Conservation (phyloP, 2,888 invertebrate genomes). For the Ischnura elegans region DNA sequence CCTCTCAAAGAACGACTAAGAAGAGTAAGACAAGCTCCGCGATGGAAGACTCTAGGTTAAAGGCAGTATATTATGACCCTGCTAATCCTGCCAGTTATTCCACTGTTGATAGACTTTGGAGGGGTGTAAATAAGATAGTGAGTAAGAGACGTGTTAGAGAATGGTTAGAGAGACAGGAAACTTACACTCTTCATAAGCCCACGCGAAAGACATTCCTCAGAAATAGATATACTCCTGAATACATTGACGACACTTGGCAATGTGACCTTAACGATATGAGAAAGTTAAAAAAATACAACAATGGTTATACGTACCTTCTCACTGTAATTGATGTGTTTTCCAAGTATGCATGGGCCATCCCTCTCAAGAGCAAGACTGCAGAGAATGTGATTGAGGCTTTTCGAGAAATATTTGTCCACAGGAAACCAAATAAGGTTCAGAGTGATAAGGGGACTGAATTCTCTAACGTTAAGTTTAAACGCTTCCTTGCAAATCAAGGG, state of each 20-base stretch:
- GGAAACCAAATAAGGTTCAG: neutral
- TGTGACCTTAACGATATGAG: slow-evolving; percentile 43
- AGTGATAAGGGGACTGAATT: slow-evolving; percentile 48
- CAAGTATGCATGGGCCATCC: slow-evolving; percentile 17
- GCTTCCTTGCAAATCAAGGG: neutral
- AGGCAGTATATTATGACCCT: neutral
- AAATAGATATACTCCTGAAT: neutral
- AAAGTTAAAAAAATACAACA: neutral
- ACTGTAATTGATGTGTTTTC: slow-evolving; percentile 8
- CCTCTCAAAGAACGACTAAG: neutral
- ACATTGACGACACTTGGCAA: slow-evolving; percentile 15
- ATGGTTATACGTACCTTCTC: neutral
- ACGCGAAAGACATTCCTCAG: neutral
- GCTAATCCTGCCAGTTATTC: neutral
- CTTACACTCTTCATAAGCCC: slow-evolving; percentile 69
- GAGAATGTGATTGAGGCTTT: neutral
- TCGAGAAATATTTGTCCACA: neutral
- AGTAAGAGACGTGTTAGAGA: neutral
- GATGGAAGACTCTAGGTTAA: neutral
- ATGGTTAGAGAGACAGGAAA: slow-evolving; percentile 71
- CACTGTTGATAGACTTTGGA: neutral
- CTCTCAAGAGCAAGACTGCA: neutral
- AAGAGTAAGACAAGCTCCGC: neutral
- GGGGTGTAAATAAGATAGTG: neutral
- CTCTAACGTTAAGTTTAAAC: neutral